phyloP scores from a whole-genome alignment of 1,140 invertebrate genomes.

The Dreissena polymorpha region DNA sequence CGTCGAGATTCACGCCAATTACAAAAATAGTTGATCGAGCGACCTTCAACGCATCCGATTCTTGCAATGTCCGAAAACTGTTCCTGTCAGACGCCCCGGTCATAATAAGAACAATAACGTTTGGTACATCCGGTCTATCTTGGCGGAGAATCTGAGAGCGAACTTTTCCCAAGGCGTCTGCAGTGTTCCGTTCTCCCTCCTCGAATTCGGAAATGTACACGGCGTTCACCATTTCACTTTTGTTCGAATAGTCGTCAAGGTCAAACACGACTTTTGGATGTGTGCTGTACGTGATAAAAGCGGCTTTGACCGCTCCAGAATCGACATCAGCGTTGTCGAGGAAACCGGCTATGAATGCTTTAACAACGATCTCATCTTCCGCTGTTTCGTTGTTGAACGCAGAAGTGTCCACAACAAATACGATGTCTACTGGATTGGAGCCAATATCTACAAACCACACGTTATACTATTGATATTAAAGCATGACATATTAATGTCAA shows the following conservation, averaged over 20 bases:
- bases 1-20: conserved; percentile 59
- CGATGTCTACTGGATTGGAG: conserved; percentile 29
- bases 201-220: conserved; percentile 55
- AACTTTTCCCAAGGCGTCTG: conserved; percentile 64
- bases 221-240: conserved; percentile 42
- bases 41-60: conserved; percentile 56
- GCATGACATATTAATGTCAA: no score
- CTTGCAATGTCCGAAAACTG: conserved; percentile 46
- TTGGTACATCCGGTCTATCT: conserved; percentile 65
- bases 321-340: conserved; percentile 38
- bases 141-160: conserved; percentile 58
- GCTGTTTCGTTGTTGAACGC: conserved; percentile 36
- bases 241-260: conserved; percentile 25
- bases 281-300: conserved; percentile 50
- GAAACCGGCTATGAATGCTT: conserved; percentile 34
- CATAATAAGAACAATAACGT: conserved; percentile 63
- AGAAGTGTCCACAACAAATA: conserved; percentile 50
- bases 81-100: conserved; percentile 61
- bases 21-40: conserved; percentile 58
- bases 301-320: conserved; percentile 50
- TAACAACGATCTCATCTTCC: conserved; percentile 11
- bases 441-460: conserved; percentile 39
- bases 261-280: conserved; percentile 53
- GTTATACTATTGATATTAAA: not conserved
- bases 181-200: conserved; percentile 64